phyloP scores from a whole-genome alignment of 1,140 invertebrate species.

The Drosophila oshimai region DNA sequence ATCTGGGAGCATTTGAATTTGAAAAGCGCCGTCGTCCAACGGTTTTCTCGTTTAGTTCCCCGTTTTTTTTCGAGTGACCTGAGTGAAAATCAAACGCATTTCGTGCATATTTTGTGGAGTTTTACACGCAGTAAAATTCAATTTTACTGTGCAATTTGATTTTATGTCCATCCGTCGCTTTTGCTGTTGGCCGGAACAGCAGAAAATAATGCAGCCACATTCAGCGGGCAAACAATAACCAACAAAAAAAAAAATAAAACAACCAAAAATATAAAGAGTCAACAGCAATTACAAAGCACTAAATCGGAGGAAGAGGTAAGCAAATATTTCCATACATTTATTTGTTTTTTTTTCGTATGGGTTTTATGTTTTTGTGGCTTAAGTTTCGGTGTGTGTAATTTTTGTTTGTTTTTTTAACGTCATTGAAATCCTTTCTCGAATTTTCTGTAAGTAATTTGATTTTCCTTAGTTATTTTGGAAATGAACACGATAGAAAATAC shows the following conservation, averaged over 20 bases:
- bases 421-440: too few species aligned
- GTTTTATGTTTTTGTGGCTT: not conserved
- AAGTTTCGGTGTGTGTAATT: conserved; percentile 18
- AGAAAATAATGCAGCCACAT: conserved; percentile 47
- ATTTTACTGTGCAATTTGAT: conserved; percentile 11
- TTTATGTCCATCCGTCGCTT: not conserved
- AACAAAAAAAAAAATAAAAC: conserved; percentile 6
- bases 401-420: not conserved
- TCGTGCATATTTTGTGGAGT: conserved; percentile 47
- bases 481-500: too few species aligned
- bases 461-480: too few species aligned
- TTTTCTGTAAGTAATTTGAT: too few species aligned
- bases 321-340: conserved; percentile 54
- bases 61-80: conserved; percentile 14
- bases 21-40: conserved; percentile 69
- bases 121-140: conserved; percentile 14
- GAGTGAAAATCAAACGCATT: conserved; percentile 47
- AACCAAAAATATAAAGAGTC: conserved; percentile 23
- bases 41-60: conserved; percentile 30
- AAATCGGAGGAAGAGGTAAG: conserved; percentile 59
- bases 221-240: conserved; percentile 18
- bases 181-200: conserved; percentile 27
- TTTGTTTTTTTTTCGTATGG: conserved; percentile 33
- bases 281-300: conserved; percentile 52
- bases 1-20: conserved; percentile 45